phyloP scores from a whole-genome alignment of 1,140 invertebrate species.

The Acromyrmex heyeri region DNA sequence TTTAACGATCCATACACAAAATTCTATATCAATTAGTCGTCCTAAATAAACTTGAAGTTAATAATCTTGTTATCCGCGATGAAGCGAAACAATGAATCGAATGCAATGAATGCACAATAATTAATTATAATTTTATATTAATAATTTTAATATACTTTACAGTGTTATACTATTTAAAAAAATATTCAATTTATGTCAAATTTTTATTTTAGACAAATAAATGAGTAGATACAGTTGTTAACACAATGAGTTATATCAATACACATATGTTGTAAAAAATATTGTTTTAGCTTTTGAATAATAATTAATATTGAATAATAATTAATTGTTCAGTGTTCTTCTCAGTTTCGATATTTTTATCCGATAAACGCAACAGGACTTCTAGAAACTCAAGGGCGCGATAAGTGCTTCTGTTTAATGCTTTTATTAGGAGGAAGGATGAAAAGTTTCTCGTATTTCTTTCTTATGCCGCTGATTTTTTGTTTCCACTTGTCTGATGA shows the following conservation, averaged over 20 bases:
- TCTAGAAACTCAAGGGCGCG: background rate
- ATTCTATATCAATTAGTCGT: background rate
- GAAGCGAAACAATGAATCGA: background rate
- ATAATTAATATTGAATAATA: background rate
- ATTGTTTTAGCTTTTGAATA: background rate
- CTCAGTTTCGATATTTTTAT: background rate
- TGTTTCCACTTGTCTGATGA: conserved; percentile 56
- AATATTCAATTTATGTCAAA: conserved; percentile 3
- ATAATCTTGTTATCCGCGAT: conserved; percentile 12
- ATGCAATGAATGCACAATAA: background rate
- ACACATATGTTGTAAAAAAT: background rate
- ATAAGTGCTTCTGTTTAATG: conserved; percentile 1
- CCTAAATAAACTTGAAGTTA: conserved; percentile 16
- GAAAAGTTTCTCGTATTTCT: background rate
- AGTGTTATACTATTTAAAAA: background rate
- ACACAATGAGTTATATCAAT: background rate
- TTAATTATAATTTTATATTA: too few relatives aligned
- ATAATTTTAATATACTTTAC: conserved; percentile 18
- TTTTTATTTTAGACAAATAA: background rate
- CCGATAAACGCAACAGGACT: background rate
- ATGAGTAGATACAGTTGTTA: background rate
- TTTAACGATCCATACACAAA: conserved; percentile 13
- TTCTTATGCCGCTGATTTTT: conserved; percentile 31
- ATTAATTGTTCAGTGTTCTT: background rate
- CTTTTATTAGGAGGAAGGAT: background rate